Base-by-base conservation (phyloP, 1,140 invertebrate species). In the Mya arenaria region DNA sequence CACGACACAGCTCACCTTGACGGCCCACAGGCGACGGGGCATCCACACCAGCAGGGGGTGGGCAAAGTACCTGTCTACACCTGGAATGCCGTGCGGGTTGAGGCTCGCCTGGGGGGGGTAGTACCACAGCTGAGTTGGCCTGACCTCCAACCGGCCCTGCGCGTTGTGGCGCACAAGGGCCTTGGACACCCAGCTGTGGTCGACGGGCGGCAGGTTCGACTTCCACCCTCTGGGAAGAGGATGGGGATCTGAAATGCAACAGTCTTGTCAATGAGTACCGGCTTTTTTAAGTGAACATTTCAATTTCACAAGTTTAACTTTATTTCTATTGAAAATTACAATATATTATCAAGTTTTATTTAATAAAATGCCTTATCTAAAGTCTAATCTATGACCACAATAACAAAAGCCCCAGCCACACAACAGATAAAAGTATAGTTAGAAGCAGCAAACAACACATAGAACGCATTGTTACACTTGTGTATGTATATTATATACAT, bases 61-160 rank as follows among this genome's bases (percentile, higher is more conserved):
- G 58, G 10, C 56, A 60, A 60, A 60, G 56, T 60, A 60, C 28
- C 56, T 8, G 56, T 60, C 28, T 8, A 60, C 56, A 60, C 25
- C 25, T 17, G 56, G 56, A 8, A 60, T 8, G 28, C 56, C 56
- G 25, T 36, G 17, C 10, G 56, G 8, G 56, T n/a, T 28, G 28
- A 17, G 6, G 25, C 56, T 60, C 25, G 17, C 17, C 17, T 68
- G 13, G 32, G 65, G 65, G n/a, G 65, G 65, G 17, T 10, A 34
- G 10, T 4, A 25, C 56, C 56, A 60, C 17, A 60, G 25, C 28
- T 60, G 17, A 23, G 6, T 60, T 8, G 25, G 6, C 8, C 25
- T 17, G 6, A 60, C 56, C 56, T 60, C 56, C 8, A 28, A 8
- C 56, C 56, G 8, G 17, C 56, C 56, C 56, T 60, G 56, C 8